Percentiles rank a stretch among this genome's conserved stretches.
These are phyloP conservation scores for Drosophila eohydei DNA, from an alignment of 2,888 invertebrate genomes.

Conservation along the genomic window DNA sequence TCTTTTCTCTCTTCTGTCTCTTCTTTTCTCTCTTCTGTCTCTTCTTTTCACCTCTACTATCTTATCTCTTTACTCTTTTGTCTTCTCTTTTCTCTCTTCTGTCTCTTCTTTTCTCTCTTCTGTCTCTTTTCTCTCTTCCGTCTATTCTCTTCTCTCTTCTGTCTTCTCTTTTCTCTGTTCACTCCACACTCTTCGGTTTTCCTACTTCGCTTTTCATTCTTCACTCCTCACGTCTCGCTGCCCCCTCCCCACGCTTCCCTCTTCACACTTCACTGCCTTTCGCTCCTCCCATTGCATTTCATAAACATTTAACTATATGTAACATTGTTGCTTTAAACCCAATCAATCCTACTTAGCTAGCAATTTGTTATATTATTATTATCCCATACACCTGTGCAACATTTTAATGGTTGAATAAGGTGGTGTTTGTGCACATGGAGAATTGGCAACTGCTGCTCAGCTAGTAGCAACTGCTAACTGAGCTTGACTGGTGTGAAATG, in stretches of 20 bases:
- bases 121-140: not conserved
- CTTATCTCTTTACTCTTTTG: no score
- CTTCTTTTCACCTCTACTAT: not conserved
- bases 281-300: not conserved
- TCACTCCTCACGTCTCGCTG: not conserved
- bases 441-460: constrained; percentile 12
- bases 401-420: not conserved
- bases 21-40: not conserved
- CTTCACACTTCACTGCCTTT: not conserved
- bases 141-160: no score
- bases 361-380: not conserved
- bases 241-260: not conserved
- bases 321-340: not conserved
- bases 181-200: not conserved
- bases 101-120: not conserved
- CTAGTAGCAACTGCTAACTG: constrained; percentile 19
- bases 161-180: not conserved
- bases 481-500: constrained; percentile 19
- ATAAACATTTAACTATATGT: not conserved
- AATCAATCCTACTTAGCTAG: constrained; percentile 2
- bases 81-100: no score
- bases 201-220: not conserved
- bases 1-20: not conserved
- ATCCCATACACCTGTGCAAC: not conserved
- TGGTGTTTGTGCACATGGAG: constrained; percentile 2